Evolutionary conservation across 2,888 invertebrate species (phyloP).

Genomic region (Malachius bipustulatus): DNA sequence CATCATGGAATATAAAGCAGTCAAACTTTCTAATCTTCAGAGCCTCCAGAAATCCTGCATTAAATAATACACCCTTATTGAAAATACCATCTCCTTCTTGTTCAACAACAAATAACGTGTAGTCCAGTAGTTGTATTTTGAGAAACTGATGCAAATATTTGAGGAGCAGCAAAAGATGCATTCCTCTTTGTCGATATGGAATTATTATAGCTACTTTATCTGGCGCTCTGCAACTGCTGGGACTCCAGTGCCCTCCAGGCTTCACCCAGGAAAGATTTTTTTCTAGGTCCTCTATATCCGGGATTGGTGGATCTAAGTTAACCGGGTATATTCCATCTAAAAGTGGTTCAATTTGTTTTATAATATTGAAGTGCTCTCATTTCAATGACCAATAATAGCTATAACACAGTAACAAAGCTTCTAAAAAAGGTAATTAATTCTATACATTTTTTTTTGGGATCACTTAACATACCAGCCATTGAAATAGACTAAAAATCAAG

Average conservation of each 20-base stretch:
- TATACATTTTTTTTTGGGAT: no score
- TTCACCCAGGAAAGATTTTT: conserved; percentile 52
- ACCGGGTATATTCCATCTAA: no score
- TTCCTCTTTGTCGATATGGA: conserved; percentile 73
- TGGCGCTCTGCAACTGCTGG: conserved; percentile 58
- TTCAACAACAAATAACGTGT: conserved; percentile 83
- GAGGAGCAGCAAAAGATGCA: conserved; percentile 71
- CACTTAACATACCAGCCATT: no score
- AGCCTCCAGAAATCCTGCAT: conserved; percentile 85
- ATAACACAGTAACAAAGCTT: no score
- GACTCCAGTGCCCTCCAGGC: conserved; percentile 68
- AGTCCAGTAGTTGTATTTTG: conserved; percentile 82
- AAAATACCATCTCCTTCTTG: conserved; percentile 66
- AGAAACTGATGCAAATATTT: conserved; percentile 85
- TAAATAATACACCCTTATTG: conserved; percentile 90
- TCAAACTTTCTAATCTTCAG: conserved; percentile 58
- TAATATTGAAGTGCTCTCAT: no score
- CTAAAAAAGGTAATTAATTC: no score
- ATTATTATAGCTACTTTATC: conserved; percentile 80
- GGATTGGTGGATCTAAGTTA: no score
- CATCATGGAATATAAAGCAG: conserved; percentile 91
- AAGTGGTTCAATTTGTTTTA: no score
- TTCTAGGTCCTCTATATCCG: conserved; percentile 51
- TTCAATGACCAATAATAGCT: no score
- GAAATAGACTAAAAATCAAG: no score